Evolutionary conservation across 2,113 vertebrate species (phyloP).

Genomic region (Tupaia tana): DNA sequence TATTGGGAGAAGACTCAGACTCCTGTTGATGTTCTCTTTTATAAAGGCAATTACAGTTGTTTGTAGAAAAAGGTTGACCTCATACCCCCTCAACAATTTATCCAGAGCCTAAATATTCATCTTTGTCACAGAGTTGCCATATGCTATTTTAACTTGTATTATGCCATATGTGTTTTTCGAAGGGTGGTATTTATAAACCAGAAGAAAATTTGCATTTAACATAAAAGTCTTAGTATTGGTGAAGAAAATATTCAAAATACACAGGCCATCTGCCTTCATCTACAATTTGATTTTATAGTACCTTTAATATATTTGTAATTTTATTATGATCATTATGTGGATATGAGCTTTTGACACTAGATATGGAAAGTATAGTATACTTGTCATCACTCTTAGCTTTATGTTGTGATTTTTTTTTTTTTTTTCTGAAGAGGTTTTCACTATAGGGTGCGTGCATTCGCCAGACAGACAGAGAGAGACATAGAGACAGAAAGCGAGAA

Average conservation of each 20-base stretch:
- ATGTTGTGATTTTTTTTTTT: too few relatives aligned
- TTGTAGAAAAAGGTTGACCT: conserved; percentile 12
- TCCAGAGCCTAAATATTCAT: conserved; percentile 10
- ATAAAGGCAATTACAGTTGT: conserved; percentile 3
- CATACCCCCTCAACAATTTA: not conserved
- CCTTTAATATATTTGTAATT: not conserved
- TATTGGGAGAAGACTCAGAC: not conserved
- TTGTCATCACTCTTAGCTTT: not conserved
- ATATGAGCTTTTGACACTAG: not conserved
- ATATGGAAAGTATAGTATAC: not conserved
- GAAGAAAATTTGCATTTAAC: conserved; percentile 34
- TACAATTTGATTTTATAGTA: not conserved
- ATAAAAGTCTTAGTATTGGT: not conserved
- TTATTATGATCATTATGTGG: not conserved
- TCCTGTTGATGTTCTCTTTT: not conserved
- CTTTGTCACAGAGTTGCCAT: conserved; percentile 42
- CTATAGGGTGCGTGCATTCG: too few relatives aligned
- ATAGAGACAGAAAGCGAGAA: too few relatives aligned
- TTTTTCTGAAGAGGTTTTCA: too few relatives aligned
- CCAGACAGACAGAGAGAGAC: too few relatives aligned
- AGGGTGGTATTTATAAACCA: conserved; percentile 13
- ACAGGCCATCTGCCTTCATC: not conserved
- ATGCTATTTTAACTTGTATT: not conserved
- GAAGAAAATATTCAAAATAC: conserved; percentile 17
- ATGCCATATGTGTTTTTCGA: conserved; percentile 50